Base-by-base conservation (phyloP, 2,888 invertebrate genomes). In the Liposcelis brunnea region DNA sequence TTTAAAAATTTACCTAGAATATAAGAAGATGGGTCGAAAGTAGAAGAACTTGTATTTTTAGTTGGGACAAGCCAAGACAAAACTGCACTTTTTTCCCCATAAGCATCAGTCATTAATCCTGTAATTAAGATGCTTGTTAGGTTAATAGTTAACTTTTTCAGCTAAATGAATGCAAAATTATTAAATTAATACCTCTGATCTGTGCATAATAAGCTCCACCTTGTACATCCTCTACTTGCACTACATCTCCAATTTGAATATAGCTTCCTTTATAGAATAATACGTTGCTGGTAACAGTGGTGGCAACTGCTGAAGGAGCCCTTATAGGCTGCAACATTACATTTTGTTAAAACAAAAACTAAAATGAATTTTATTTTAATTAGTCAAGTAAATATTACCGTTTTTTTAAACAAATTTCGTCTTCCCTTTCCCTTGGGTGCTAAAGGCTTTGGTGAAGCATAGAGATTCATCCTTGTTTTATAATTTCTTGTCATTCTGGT, bases 11-110 rank as follows among this genome's bases (percentile, higher is more conserved):
- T 59, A 83, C 86, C 91, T 54, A 91, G 77, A 34, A 90, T 77
- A 57, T 89, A 93, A 11, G 89, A 86, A 32, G 85, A 76, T 1
- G 91, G 85, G 66, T 85, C 85, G 61, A 93, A 93, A 31, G 75
- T 26, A 6, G 26, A 71, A 54, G 78, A 71, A 50, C 78, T 77
- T 0, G 81, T 80, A 8, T 80, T 74, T 51, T 75, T 74, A 0
- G 90, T 89, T 1, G 93, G 93, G 45, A 94, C 66, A 1, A 94
- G 68, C 93, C 93, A 94, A 0, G 90, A 86, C 11, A 93, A 67
- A 2, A 83, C 85, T 0, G 90, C 91, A 60, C 89, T 90, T 64
- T 91, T 91, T 59, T 90, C 85, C 55, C 89, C 86, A 61, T 86
- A 93, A 60, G 89, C 86, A 61, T 94, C 93, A 0, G 86, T 83